Base-by-base conservation (phyloP, 2,797 vertebrate genomes). In the Picus viridis region DNA sequence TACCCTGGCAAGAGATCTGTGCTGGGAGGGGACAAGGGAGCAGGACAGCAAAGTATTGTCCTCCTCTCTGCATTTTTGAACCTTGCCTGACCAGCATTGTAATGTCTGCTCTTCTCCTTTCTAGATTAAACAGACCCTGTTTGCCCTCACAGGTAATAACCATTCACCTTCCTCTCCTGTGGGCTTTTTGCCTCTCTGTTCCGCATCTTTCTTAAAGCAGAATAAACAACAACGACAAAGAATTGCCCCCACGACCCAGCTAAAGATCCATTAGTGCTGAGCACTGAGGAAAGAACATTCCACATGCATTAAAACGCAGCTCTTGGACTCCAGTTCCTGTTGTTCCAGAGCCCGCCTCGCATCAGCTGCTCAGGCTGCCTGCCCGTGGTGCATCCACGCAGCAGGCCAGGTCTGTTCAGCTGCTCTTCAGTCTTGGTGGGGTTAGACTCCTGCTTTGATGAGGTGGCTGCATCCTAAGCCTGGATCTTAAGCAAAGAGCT, bases 71-170 rank as follows among this genome's bases (percentile, higher is more conserved):
- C n/a, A 32, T 30, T 75, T 88, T 78, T 32, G 3, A 7, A 72
- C 64, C 73, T 75, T 70, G 82, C 72, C 63, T 92, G 92, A 81
- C 92, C 78, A 75, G 20, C 39, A 75, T 94, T 87, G 78, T 81
- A 93, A 95, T 53, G n/a, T 95, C 82, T 94, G 84, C 82, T 96
- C 85, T 95, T 94, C 95, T 95, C 85, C 91, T 93, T 95, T 95
- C 95, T 92, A 96, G 94, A 95, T 91, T 95, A 96, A 95, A 92
- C 93, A 94, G 95, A 81, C 34, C 91, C 84, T 1, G 87, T 89
- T 88, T 72, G 65, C n/a, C 34, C 72, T 88, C 85, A 81, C 92
- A 95, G 95, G 94, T 95, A 96, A 93, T 90, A 72, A 95, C 27
- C 10, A 36, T 83, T 93, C 80, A 70, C 10, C 2, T 93, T 90